Evolutionary conservation across 2,797 vertebrate genomes (phyloP).

Genomic region (Carapus acus): DNA sequence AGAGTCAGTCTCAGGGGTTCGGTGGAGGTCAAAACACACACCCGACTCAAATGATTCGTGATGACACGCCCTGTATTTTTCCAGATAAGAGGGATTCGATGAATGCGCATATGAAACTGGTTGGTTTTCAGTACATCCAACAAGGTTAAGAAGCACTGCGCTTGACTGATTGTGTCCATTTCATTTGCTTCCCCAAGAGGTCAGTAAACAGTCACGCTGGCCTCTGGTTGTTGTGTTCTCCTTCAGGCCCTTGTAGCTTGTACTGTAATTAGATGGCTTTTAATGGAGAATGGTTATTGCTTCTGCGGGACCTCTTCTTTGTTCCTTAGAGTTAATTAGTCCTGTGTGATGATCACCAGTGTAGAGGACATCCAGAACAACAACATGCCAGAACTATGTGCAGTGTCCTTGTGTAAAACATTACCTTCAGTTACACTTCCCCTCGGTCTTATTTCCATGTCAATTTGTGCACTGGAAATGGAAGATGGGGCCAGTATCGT

Average conservation of each 20-base stretch:
- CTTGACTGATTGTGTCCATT: slow-evolving; percentile 51
- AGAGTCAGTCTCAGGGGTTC: no score
- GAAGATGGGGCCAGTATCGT: no score
- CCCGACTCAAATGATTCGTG: no score
- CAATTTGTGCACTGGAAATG: no score
- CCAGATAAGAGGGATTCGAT: no score
- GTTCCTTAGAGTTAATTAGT: slow-evolving; percentile 61
- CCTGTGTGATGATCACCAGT: slow-evolving; percentile 50
- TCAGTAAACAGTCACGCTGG: slow-evolving; percentile 60
- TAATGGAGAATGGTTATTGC: slow-evolving; percentile 68
- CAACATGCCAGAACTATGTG: slow-evolving; percentile 24
- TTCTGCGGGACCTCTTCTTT: slow-evolving; percentile 60
- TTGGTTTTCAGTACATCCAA: no score
- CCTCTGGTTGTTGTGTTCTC: slow-evolving; percentile 62
- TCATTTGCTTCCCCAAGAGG: slow-evolving; percentile 54
- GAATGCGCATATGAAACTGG: no score
- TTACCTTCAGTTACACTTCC: slow-evolving; percentile 5
- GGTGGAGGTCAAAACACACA: no score
- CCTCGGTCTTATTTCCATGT: no score
- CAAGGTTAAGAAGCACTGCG: no score
- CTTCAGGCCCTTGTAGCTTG: slow-evolving; percentile 63
- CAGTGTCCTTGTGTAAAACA: slow-evolving; percentile 26
- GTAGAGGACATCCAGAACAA: slow-evolving; percentile 54
- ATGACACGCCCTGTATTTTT: no score
- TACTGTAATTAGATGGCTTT: slow-evolving; percentile 67